phyloP scores from a whole-genome alignment of 2,888 invertebrate genomes.

The Aphidius colemani region DNA sequence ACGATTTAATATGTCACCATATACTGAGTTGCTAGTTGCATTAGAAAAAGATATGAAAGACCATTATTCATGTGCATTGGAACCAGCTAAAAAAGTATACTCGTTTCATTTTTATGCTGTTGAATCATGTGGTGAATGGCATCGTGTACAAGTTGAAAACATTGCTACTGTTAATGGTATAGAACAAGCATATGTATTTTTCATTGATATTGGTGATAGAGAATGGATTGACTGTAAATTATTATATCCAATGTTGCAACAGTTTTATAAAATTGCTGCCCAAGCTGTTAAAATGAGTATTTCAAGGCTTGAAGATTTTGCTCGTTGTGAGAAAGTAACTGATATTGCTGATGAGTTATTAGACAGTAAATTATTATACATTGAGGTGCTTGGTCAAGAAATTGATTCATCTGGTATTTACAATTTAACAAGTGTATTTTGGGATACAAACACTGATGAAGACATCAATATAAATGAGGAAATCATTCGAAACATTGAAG shows the following conservation, averaged over 20 bases:
- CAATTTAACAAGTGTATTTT: conserved; percentile 66
- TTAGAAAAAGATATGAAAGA: conserved; percentile 57
- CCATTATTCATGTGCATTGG: conserved; percentile 49
- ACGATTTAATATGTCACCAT: conserved; percentile 68
- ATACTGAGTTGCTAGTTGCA: conserved; percentile 60
- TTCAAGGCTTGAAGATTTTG: conserved; percentile 72
- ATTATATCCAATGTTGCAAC: conserved; percentile 67
- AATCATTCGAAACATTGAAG: conserved; percentile 51
- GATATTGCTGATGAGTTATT: conserved; percentile 58
- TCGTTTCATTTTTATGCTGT: conserved; percentile 60
- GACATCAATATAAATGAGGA: conserved; percentile 71
- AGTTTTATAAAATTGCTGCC: conserved; percentile 70
- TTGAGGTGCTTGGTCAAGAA: conserved; percentile 58
- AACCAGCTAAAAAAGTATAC: conserved; percentile 39
- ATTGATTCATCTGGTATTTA: conserved; percentile 59
- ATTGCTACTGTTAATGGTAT: conserved; percentile 36
- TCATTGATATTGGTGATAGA: conserved; percentile 78
- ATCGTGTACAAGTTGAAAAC: conserved; percentile 59
- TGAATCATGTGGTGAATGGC: conserved; percentile 59
- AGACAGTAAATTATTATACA: conserved; percentile 66
- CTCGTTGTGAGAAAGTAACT: conserved; percentile 57
- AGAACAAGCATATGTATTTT: conserved; percentile 59
- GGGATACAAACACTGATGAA: conserved; percentile 68
- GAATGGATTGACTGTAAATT: conserved; percentile 63
- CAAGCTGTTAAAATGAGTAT: conserved; percentile 77